A percentile compares a stretch with the other conserved stretches of the same genome.
Conservation (phyloP, 2,113 vertebrate species). For the Semnopithecus entellus region DNA sequence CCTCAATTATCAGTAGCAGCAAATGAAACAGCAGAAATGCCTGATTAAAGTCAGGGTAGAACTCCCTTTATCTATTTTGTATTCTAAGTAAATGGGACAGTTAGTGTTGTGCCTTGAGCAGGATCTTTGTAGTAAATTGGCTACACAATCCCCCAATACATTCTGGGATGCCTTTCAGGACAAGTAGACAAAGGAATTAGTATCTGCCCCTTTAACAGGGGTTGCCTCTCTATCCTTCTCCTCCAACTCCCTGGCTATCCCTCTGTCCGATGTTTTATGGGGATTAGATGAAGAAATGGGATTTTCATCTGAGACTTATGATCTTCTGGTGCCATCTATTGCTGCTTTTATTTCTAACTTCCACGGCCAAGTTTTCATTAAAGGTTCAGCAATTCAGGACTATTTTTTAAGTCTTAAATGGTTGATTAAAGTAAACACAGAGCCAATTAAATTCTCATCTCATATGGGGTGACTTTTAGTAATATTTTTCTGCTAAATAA, state of each 20-base stretch:
- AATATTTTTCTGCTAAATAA: not conserved
- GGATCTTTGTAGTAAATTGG: not conserved
- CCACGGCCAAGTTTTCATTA: not conserved
- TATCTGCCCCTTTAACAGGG: not conserved
- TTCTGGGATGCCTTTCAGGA: not conserved
- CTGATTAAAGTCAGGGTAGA: not conserved
- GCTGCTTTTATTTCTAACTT: not conserved
- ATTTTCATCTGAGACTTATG: not conserved
- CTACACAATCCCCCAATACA: not conserved
- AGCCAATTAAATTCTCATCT: not conserved
- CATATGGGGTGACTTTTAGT: not conserved
- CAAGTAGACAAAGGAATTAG: not conserved
- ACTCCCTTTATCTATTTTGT: not conserved
- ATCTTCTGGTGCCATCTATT: conserved; percentile 70
- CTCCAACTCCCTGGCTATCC: not conserved
- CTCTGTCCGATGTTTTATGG: not conserved
- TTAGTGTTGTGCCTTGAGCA: not conserved
- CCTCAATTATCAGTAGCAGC: not conserved
- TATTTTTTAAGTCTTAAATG: not conserved
- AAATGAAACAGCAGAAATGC: not conserved
- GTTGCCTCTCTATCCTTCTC: fast-evolving
- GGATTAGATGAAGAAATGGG: not conserved
- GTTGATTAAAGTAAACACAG: not conserved
- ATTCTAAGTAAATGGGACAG: not conserved
- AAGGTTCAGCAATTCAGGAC: not conserved